Evolutionary conservation across 2,797 vertebrate genomes (phyloP).

Genomic region (Cossypha heuglini): DNA sequence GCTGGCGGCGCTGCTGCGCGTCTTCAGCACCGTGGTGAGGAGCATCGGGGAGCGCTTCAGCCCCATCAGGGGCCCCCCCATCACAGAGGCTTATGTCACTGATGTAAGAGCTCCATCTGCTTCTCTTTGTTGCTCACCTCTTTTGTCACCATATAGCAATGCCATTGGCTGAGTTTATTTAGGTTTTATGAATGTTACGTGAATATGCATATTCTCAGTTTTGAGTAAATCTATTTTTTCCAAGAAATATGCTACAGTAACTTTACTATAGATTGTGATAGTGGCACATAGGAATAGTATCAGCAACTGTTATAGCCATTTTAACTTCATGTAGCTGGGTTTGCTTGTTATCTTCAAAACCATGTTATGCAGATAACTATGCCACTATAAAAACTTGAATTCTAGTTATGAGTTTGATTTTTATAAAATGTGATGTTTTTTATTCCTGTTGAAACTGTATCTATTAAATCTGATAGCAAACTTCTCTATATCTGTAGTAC

Average conservation of each 20-base stretch:
- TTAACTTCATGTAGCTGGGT: background rate
- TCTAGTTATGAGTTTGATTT: background rate
- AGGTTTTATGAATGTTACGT: rapidly evolving
- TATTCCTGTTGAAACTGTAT: background rate
- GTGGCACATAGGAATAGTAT: rapidly evolving
- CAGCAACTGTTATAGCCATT: background rate
- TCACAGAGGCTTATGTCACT: constrained; percentile 92
- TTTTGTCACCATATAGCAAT: background rate
- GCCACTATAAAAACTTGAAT: background rate
- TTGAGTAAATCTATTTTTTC: background rate
- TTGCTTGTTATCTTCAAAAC: background rate
- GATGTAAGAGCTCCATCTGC: constrained; percentile 81
- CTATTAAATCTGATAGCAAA: background rate
- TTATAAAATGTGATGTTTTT: background rate
- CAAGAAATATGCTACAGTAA: background rate
- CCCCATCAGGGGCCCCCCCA: constrained; percentile 91
- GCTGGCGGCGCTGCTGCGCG: constrained; percentile 91
- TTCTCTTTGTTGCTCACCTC: background rate
- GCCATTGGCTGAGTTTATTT: background rate
- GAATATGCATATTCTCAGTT: background rate
- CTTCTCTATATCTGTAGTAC: background rate
- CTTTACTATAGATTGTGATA: background rate
- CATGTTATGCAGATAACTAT: background rate
- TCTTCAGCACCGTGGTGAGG: constrained; percentile 98
- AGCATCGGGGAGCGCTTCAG: constrained; percentile 96